phyloP scores from a whole-genome alignment of 2,797 vertebrate genomes.

The Carduelis carduelis region DNA sequence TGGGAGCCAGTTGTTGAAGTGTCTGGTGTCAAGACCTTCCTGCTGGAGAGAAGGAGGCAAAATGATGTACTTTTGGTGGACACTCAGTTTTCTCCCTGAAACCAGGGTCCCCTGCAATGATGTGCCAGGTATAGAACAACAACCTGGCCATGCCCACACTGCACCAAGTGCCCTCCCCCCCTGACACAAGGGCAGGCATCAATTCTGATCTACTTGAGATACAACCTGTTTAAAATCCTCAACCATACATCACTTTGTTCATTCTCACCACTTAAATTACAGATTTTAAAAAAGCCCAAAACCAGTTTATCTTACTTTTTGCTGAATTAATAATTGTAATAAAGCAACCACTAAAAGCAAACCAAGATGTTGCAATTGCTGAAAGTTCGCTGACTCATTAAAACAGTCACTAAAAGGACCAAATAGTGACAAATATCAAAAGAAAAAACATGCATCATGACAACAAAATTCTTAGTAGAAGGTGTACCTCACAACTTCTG shows the following conservation, averaged over 20 bases:
- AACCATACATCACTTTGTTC: not conserved
- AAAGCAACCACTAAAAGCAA: not conserved
- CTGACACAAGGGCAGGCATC: too few species aligned
- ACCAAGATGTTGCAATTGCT: not conserved
- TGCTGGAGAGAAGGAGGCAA: not conserved
- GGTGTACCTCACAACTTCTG: not conserved
- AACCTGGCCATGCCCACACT: rapidly evolving
- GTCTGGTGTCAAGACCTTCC: not conserved
- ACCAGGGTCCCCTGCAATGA: rapidly evolving
- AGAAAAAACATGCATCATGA: not conserved
- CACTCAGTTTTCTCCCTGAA: not conserved
- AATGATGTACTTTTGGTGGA: not conserved
- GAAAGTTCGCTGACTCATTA: not conserved
- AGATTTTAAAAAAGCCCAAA: too few species aligned
- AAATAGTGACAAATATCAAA: not conserved
- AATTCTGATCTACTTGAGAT: not conserved
- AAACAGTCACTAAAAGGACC: not conserved
- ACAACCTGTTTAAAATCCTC: not conserved
- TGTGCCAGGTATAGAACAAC: not conserved
- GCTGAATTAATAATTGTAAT: not conserved
- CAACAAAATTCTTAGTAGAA: not conserved
- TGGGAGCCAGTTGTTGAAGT: not conserved
- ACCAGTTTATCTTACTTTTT: not conserved
- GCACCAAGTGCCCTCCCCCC: too few species aligned
- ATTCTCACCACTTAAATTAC: not conserved